Conservation (phyloP, 2,797 vertebrate genomes). For the Phaenicophaeus curvirostris region DNA sequence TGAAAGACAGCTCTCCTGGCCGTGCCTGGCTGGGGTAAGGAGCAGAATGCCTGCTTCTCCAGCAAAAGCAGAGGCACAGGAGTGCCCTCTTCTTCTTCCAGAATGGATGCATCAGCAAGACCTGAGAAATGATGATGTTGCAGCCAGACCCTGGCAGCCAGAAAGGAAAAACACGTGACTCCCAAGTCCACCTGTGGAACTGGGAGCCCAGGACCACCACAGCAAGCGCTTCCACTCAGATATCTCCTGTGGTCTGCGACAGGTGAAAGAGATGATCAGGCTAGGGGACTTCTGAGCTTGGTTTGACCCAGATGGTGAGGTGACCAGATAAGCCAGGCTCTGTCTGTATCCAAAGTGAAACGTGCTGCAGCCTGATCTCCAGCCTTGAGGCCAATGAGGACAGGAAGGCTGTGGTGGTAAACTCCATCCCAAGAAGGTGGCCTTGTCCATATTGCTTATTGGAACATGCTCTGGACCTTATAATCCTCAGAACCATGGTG, state of each 20-base stretch:
- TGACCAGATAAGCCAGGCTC: background rate
- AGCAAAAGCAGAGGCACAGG: background rate
- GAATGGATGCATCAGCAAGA: background rate
- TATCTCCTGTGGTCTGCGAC: background rate
- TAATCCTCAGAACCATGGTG: background rate
- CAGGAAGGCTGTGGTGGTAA: background rate
- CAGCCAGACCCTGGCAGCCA: background rate
- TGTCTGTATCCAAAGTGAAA: background rate
- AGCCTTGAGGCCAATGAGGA: background rate
- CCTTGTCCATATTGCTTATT: too few relatives aligned
- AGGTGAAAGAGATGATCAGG: background rate
- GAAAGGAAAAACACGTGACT: background rate
- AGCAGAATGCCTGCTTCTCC: background rate
- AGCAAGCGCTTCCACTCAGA: background rate
- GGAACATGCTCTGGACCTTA: too few relatives aligned
- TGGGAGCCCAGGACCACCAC: background rate
- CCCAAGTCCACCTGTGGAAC: background rate
- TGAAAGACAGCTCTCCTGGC: background rate
- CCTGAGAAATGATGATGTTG: background rate
- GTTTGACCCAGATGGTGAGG: background rate
- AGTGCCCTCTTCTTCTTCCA: background rate
- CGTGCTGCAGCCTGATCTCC: background rate
- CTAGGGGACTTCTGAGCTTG: background rate
- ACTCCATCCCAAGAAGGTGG: background rate
- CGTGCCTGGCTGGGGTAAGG: background rate